Base-by-base conservation (phyloP, 1,140 invertebrate genomes). In the Trachelipus rathkii region DNA sequence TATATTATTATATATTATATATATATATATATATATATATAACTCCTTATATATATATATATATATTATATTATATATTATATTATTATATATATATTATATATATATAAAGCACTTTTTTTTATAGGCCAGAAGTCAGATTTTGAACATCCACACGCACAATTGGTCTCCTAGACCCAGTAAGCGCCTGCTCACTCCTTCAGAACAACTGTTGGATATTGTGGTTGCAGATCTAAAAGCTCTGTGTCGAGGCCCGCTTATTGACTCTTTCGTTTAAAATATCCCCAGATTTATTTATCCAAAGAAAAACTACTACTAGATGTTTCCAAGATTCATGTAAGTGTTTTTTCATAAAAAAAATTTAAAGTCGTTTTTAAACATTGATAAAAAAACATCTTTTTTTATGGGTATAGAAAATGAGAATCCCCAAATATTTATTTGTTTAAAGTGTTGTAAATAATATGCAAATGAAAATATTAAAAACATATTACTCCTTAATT, bases 181-280 rank as follows among this genome's bases (percentile, higher is more conserved):
- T 0, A 84, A 89, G 72, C 85, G 91, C 0, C 71, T 92, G 45
- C 74, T 82, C 84, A 89, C 66, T 82, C 84, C 97, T 67, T 92
- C 94, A 0, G 89, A 92, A 79, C 87, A 89, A 91, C 93, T 44
- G 89, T 89, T 11, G 95, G 95, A 13, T 97, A 95, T 86, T 95
- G 95, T 84, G 95, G 95, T n/a, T 9, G 95, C 95, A 11, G 95
- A 97, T 86, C 87, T 97, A 0, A 90, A 91, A 83, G 92, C 94
- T 8, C 83, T 97, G 93, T 83, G 90, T 93, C 4, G 94, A 96
- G 87, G 92, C 94, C 79, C 94, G 0, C 89, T 96, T 79, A 90
- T 91, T 82, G 92, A n/a, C 93, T 67, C 86, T 97, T 71, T 86
- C 92, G 76, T 86, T 11, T 93, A 84, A 90, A 91, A 0, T 97